Base-by-base conservation (phyloP, 2,797 vertebrate genomes). In the Pygocentrus nattereri region DNA sequence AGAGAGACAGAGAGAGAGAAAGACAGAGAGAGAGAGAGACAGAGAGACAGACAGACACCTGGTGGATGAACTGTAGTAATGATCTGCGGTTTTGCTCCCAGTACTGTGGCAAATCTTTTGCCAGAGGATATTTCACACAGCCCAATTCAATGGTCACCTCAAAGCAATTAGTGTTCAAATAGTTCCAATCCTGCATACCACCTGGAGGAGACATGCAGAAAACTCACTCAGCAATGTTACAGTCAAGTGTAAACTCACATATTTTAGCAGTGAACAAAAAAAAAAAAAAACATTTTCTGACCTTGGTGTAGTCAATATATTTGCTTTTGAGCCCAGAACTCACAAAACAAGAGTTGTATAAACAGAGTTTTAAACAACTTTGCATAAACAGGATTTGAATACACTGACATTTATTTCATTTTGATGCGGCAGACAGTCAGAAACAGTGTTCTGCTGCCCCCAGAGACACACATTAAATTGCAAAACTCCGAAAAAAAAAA, bases 111-210 rank as follows among this genome's bases (percentile, higher is more conserved):
- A 99, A 91, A 0, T 98, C 95, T 49, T 90, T 88, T 16, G 95
- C 96, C 81, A 50, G 65, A 0, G 98, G 98, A 47, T 97, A 99
- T 89, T 99, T 99, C 62, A 96, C 88, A 88, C 98, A 99, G 84
- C 98, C 96, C 85, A 98, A 84, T 91, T 99, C 98, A 30, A 99
- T 97, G 69, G 98, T 99, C 87, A 99, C 97, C 92, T 99, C 98
- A 90, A 98, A 99, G 87, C 98, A 99, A 92, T 99, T 99, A 13
- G 97, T 98, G 86, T 99, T 95, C 15, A 99, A 71, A 88, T 99
- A 99, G 91, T 99, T 99, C 98, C 98, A 99, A 92, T 99, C 98
- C 88, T 99, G 98, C 98, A 99, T 99, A 47, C 98, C 98, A 86
- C 98, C 98, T 99, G 89, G 23, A 70, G 30, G n/a, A 67, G 71